Evolutionary conservation across 1,140 invertebrate genomes (phyloP).

Genomic region (Plectus sambesii): DNA sequence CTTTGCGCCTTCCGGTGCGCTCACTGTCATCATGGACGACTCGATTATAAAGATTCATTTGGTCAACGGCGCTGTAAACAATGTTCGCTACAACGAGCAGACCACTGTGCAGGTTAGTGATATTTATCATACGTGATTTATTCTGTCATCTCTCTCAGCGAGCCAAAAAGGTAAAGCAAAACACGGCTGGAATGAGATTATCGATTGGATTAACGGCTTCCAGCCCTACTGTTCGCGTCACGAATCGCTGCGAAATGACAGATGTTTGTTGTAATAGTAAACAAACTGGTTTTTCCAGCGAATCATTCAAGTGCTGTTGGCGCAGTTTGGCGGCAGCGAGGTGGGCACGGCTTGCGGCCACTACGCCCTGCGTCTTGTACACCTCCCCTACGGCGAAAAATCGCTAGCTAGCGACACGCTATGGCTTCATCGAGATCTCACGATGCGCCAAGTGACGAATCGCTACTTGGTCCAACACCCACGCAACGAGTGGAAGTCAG

Average conservation of each 20-base stretch:
- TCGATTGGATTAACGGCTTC: too few species aligned
- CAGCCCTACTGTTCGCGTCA: too few species aligned
- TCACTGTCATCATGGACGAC: too few species aligned
- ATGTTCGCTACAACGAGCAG: slow-evolving; percentile 20
- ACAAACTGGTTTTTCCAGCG: slow-evolving; percentile 16
- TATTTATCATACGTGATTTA: too few species aligned
- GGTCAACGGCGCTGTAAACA: slow-evolving; percentile 19
- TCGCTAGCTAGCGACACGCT: slow-evolving; percentile 11
- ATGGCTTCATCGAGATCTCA: slow-evolving; percentile 23
- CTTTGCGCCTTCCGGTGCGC: too few species aligned
- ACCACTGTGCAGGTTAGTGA: slow-evolving; percentile 24
- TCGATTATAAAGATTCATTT: slow-evolving; percentile 23
- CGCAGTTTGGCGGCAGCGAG: slow-evolving; percentile 18
- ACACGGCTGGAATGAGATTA: too few species aligned
- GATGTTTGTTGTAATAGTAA: too few species aligned
- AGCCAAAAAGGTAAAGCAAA: too few species aligned
- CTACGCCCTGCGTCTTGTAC: slow-evolving; percentile 22
- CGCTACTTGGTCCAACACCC: slow-evolving; percentile 15
- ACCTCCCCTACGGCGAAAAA: not conserved
- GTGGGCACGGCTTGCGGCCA: slow-evolving; percentile 18
- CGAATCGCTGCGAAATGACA: too few species aligned
- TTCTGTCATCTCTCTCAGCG: too few species aligned
- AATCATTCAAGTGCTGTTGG: slow-evolving; percentile 24
- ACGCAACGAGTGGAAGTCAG: too few species aligned
- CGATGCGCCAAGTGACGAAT: slow-evolving; percentile 18